Base-by-base conservation (phyloP, 2,797 vertebrate genomes). In the Lutjanus argentimaculatus region DNA sequence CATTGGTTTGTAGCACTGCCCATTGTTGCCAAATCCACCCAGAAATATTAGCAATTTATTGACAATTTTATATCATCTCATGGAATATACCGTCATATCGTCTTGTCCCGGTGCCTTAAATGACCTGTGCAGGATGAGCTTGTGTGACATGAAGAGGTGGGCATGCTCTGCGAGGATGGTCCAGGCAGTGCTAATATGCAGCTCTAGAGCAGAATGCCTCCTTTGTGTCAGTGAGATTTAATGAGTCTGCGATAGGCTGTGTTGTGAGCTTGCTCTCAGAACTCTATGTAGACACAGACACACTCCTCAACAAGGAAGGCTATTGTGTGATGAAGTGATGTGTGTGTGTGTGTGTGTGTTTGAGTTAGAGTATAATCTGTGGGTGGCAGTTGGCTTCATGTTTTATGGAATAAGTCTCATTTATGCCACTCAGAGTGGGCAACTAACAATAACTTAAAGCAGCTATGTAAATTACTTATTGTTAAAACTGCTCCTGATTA, bases 221-320 rank as follows among this genome's bases (percentile, higher is more conserved):
- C 91, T 92, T 95, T 95, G 94, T 95, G 85, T 87, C 77, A 36
- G 19, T 30, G 80, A 80, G 82, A 87, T 92, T 93, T 95, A 95
- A 95, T 95, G 95, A 95, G 93, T 77, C 75, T 87, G 75, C 72
- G 81, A 88, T 90, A 13, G 77, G 72, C 85, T 22, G 45, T 13
- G 55, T 82, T 72, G 80, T 70, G 78, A 65, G 63, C 52, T 77
- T 30, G 9, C 61, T 66, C 67, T 80, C 64, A 80, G 72, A 90
- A 61, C 79, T 75, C 69, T 22, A 72, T 75, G 77, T 51, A 84
- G 82, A 90, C 80, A 67, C 75, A 89, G 72, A 89, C 80, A 78
- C 70, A 59, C 75, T 82, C 64, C 66, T 45, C 67, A 90, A 93
- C 89, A 94, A 93, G 89, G 78, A 82, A n/a, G 72, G 51, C 88